Base-by-base conservation (phyloP, 2,113 vertebrate species). In the Dasyprocta punctata region DNA sequence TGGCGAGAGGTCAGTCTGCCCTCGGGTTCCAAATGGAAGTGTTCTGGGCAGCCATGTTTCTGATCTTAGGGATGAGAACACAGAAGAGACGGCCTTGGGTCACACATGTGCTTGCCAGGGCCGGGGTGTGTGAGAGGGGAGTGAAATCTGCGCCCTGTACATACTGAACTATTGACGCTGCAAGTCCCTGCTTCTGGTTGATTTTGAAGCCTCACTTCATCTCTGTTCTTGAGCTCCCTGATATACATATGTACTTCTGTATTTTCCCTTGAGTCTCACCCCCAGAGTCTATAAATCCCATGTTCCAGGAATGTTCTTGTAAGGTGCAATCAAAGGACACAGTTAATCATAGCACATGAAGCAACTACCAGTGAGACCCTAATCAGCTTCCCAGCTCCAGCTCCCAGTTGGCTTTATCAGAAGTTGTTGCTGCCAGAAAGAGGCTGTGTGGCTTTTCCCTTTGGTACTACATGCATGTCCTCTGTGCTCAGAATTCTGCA, bases 151-250 rank as follows among this genome's bases (percentile, higher is more conserved):
- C 47, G 38, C 0, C 0, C 4, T 1, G 3, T 7, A 9, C 0
- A 36, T 14, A 12, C 7, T 13, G 7, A 7, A 5, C 44, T 41
- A 44, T 1, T 3, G n/a, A 19, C 1, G 0, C 3, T 5, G 2
- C 44, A 69, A 49, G 67, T 22, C 33, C 7, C 78, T 71, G 38
- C 38, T 88, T 93, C 82, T n/a, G 19, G 14, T 26, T 44, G 77
- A 47, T 82, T 30, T 83, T 38, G 41, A n/a, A 86, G 5, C 47
- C 69, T 84, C 26, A 0, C 5, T 38, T 28, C 36, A 0, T 47
- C 9, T 54, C 49, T 49, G 24, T 33, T 28, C 75, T 73, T 36
- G 17, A 75, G 30, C n/a, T 75, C 63, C 49, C 49, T 33, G 44
- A 52, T 28, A 41, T 75, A 8, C 2, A 12, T 65, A 16, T 8